Evolutionary conservation across 2,888 invertebrate species (phyloP).

Genomic region (Ptychoptera albimana): DNA sequence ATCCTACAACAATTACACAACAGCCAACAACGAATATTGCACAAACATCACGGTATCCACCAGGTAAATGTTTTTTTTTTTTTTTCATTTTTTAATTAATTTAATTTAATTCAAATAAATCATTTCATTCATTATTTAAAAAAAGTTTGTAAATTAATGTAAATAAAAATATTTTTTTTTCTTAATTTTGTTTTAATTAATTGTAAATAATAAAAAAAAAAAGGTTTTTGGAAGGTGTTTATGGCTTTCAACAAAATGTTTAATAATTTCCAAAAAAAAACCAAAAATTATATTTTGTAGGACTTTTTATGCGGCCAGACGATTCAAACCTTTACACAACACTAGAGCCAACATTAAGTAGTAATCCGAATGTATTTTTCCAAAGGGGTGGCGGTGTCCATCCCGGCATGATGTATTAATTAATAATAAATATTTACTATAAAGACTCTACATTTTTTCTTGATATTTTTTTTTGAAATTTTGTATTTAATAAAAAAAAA

Average conservation of each 20-base stretch:
- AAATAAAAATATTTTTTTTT: not conserved
- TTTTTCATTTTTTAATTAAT: no score
- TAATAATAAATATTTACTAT: conserved; percentile 2
- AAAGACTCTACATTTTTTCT: conserved; percentile 7
- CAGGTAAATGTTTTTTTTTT: no score
- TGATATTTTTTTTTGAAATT: conserved; percentile 4
- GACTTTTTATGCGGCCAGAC: conserved; percentile 63
- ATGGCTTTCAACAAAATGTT: no score
- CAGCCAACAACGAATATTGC: conserved; percentile 30
- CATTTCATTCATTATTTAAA: not conserved
- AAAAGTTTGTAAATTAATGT: not conserved
- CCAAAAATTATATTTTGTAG: no score
- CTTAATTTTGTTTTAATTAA: no score
- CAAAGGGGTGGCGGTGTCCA: conserved; percentile 66
- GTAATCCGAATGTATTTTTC: conserved; percentile 83
- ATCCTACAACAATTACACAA: conserved; percentile 23
- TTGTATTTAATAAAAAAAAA: conserved; percentile 1
- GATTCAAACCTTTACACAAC: conserved; percentile 76
- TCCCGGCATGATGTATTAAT: conserved; percentile 82
- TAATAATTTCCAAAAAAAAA: no score
- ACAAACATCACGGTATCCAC: conserved; percentile 31
- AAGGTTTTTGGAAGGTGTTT: not conserved
- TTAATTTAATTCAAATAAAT: no score
- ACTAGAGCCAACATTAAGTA: conserved; percentile 68
- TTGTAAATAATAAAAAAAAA: no score